A percentile compares a stretch with the other conserved stretches of the same genome.
phyloP scores from a whole-genome alignment of 2,113 vertebrate species.

The Phylloscopus whistleri region DNA sequence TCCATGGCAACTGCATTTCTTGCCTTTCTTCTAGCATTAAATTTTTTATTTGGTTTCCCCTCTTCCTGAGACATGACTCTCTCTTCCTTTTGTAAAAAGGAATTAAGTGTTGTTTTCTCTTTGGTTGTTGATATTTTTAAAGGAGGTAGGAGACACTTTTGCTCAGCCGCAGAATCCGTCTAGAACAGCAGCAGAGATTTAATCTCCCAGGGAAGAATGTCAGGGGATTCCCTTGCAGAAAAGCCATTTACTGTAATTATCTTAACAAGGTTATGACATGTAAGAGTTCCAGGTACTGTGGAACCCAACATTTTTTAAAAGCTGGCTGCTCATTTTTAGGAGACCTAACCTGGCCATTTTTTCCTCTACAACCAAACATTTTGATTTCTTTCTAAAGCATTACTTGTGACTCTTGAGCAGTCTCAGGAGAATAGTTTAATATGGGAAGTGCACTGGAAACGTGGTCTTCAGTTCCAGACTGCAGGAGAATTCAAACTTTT shows the following conservation, averaged over 20 bases:
- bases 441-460: not conserved
- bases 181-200: not conserved
- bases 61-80: conserved; percentile 45
- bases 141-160: not conserved
- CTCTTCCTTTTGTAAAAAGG: not conserved
- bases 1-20: conserved; percentile 71
- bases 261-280: not conserved
- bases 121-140: not conserved
- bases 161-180: not conserved
- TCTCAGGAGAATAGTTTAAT: not conserved
- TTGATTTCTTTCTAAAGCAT: not conserved
- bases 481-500: not conserved
- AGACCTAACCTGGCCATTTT: not conserved
- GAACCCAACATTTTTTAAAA: not conserved
- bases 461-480: not conserved
- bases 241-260: not conserved
- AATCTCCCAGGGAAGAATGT: not conserved
- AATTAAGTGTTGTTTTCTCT: conserved; percentile 22
- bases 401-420: not conserved
- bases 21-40: conserved; percentile 51
- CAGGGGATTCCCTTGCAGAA: conserved; percentile 23
- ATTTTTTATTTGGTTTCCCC: conserved; percentile 63
- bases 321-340: not conserved
- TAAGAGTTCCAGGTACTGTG: not conserved
- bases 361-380: not conserved